Evolutionary conservation across 2,888 invertebrate genomes (phyloP).

Genomic region (Cylindroiulus punctatus): DNA sequence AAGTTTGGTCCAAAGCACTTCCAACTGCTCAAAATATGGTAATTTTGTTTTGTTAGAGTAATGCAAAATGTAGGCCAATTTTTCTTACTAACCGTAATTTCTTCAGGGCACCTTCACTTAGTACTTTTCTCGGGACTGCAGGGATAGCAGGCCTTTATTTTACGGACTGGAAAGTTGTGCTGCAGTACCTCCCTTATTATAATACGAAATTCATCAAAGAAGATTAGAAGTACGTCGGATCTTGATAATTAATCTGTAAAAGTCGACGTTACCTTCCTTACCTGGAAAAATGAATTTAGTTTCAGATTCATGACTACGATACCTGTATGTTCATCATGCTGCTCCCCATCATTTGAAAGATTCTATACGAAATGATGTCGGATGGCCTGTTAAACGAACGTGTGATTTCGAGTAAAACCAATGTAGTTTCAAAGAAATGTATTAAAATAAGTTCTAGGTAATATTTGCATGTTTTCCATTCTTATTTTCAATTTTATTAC

Average conservation of each 20-base stretch:
- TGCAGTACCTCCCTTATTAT: constrained; percentile 80
- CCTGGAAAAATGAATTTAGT: no score
- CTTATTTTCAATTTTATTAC: no score
- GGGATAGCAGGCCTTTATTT: constrained; percentile 70
- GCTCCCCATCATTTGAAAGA: not conserved
- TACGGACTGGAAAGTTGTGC: constrained; percentile 82
- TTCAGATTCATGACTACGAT: no score
- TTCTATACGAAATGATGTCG: not conserved
- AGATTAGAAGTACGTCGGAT: constrained; percentile 60
- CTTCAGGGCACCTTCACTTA: constrained; percentile 31
- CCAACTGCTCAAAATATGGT: constrained; percentile 44
- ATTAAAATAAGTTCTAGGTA: constrained; percentile 12
- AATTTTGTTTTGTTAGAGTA: not conserved
- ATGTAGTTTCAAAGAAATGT: constrained; percentile 42
- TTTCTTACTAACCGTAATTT: not conserved
- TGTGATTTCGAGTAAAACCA: not conserved
- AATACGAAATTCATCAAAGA: constrained; percentile 75
- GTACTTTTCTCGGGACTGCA: constrained; percentile 33
- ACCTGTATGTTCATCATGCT: not conserved
- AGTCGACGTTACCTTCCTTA: not conserved
- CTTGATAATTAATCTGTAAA: not conserved
- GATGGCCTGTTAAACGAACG: not conserved
- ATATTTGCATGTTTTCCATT: no score
- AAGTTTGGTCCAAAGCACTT: not conserved
- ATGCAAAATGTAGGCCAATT: constrained; percentile 15